phyloP scores from a whole-genome alignment of 1,140 invertebrate genomes.

The Drosophila nigrodunni region DNA sequence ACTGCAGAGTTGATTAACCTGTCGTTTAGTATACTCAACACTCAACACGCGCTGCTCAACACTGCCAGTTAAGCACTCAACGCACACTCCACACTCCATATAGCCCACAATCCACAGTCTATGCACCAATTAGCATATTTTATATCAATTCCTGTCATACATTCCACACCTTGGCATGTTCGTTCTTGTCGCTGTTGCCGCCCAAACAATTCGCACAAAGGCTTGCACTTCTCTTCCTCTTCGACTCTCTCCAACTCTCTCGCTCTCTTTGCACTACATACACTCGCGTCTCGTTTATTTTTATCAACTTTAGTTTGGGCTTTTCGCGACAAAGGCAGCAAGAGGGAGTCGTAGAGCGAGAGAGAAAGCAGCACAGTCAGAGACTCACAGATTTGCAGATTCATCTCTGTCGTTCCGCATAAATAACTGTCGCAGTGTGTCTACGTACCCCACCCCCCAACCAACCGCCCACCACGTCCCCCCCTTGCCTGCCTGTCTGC shows the following conservation, averaged over 20 bases:
- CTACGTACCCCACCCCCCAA: background rate
- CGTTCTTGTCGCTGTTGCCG: slow-evolving; percentile 35
- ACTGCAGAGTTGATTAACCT: slow-evolving; percentile 42
- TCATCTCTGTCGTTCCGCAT: slow-evolving; percentile 75
- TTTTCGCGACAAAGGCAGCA: slow-evolving; percentile 28
- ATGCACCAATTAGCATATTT: slow-evolving; percentile 77
- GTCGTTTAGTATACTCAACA: slow-evolving; percentile 17
- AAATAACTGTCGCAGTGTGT: slow-evolving; percentile 73
- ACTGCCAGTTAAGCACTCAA: background rate
- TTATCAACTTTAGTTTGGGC: slow-evolving; percentile 74
- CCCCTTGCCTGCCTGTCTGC: slow-evolving; percentile 12
- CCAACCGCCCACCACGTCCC: background rate
- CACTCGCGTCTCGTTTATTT: slow-evolving; percentile 64
- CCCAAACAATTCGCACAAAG: slow-evolving; percentile 76
- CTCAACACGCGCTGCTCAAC: background rate
- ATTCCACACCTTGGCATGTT: slow-evolving; percentile 73
- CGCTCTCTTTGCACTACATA: slow-evolving; percentile 1
- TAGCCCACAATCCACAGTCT: slow-evolving; percentile 26
- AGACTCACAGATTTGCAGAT: slow-evolving; percentile 60
- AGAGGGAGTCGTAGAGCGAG: background rate
- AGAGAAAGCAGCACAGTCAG: slow-evolving; percentile 25
- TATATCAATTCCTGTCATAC: slow-evolving; percentile 77
- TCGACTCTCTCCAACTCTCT: slow-evolving; percentile 11
- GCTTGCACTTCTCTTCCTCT: slow-evolving; percentile 26
- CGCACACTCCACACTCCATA: slow-evolving; percentile 22